Base-by-base conservation (phyloP, 2,113 vertebrate genomes). In the Pampusana beccarii region DNA sequence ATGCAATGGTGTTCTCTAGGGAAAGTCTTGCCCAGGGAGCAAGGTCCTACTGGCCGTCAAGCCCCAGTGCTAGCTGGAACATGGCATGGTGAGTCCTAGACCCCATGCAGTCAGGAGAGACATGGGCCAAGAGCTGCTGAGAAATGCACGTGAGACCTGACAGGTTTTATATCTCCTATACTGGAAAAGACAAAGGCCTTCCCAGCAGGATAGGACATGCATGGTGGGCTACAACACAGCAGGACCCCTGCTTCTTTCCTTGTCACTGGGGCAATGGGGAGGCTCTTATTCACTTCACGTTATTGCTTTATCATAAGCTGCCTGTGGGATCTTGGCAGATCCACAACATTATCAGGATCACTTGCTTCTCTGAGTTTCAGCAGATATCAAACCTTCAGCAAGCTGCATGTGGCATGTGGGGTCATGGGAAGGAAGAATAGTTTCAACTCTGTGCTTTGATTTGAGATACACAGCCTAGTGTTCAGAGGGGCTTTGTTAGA, bases 221-320 rank as follows among this genome's bases (percentile, higher is more conserved):
- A 9, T 38, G 33, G 64, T 53, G 57, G 56, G 42, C 33, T 70
- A 20, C 28, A 60, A 60, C 11, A 38, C 28, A 53, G 7, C 28
- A 53, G 19, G 53, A 53, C 19, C 28, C 20, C 51, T 46, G 20
- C 16, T 66, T 66, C 60, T 38, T 29, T 24, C 13, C 19, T 46
- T 23, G 23, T 46, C 9, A 0, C 19, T 40, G 33, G 38, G 34
- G 21, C 5, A 9, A 13, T 65, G 16, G 20, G 16, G 44, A 65
- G 20, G 36, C 10, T 40, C 5, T 67, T 56, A 24, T 12, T 92
- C 7, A 19, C 26, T 36, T 62, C 0, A 0, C 0, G 0, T 16
- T 69, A 13, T n/a, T 64, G 20, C 21, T 67, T 71, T 40, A 14
- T 50, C n/a, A 9, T 14, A 54, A 72, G 21, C 60, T 61, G 15